Evolutionary conservation across 2,888 invertebrate genomes (phyloP).

Genomic region (Notodonta ziczac): DNA sequence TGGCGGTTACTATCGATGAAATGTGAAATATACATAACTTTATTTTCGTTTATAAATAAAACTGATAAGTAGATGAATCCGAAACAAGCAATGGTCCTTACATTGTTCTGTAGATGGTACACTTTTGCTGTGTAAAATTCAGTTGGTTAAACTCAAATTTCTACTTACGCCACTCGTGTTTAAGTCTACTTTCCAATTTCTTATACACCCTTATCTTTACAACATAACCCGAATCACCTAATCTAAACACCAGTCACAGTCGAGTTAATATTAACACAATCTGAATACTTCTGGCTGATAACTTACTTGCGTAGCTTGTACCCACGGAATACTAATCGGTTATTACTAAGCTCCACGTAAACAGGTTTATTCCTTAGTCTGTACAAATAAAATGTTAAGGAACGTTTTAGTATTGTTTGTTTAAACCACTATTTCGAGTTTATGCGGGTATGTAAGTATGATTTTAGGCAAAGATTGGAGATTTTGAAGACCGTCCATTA

Average conservation of each 20-base stretch:
- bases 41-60: too few species aligned
- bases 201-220: not conserved
- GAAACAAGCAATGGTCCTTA: too few species aligned
- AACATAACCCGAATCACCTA: not conserved
- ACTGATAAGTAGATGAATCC: too few species aligned
- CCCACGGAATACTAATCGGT: constrained; percentile 28
- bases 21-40: too few species aligned
- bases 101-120: too few species aligned
- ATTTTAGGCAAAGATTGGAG: too few species aligned
- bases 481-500: too few species aligned
- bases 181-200: not conserved
- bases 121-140: too few species aligned
- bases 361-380: constrained; percentile 15
- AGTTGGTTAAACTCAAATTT: too few species aligned
- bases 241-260: constrained; percentile 1
- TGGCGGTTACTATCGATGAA: too few species aligned
- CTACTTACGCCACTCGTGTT: not conserved
- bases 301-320: constrained; percentile 14
- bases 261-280: constrained; percentile 9
- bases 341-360: constrained; percentile 23
- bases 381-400: constrained; percentile 12
- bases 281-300: constrained; percentile 24
- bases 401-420: constrained; percentile 3
- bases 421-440: not conserved
- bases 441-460: not conserved